Percentiles rank a stretch among this genome's conserved stretches.
These are phyloP conservation scores for Erinaceus europaeus DNA, from an alignment of 2,113 vertebrate species.

Conservation along the genomic window DNA sequence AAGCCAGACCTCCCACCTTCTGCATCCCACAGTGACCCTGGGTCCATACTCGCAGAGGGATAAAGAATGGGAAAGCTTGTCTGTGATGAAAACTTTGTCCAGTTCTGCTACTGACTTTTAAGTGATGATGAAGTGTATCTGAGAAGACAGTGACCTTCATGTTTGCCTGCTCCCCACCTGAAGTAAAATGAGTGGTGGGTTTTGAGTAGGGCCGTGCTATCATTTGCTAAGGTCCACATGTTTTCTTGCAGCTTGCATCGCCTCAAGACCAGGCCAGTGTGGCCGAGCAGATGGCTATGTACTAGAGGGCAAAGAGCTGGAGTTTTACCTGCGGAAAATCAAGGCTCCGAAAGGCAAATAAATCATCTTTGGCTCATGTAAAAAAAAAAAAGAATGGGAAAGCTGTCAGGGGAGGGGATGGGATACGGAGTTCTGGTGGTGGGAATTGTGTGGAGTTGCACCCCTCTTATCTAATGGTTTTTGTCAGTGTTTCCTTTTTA, in stretches of 20 bases:
- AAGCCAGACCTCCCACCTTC: too few species aligned
- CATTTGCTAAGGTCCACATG: conserved; percentile 32
- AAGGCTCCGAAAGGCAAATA: conserved; percentile 99
- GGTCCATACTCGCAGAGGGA: too few species aligned
- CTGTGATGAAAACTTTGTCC: conserved; percentile 87
- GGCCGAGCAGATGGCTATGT: conserved; percentile 96
- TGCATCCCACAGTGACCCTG: too few species aligned
- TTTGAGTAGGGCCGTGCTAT: neutral
- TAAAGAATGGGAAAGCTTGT: too few species aligned
- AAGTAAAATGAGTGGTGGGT: neutral
- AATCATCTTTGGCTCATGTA: conserved; percentile 77
- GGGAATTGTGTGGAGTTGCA: too few species aligned
- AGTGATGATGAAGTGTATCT: conserved; percentile 82
- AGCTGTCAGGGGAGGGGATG: too few species aligned
- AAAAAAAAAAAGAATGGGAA: too few species aligned
- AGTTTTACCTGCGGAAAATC: conserved; percentile 99
- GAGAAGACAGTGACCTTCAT: conserved; percentile 75
- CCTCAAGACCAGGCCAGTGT: conserved; percentile 96
- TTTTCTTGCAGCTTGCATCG: conserved; percentile 90
- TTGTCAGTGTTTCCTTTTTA: too few species aligned
- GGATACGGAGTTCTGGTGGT: too few species aligned
- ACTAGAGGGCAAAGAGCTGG: conserved; percentile 96
- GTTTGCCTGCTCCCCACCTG: neutral
- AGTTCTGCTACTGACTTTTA: conserved; percentile 89
- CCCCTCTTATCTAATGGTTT: too few species aligned